Evolutionary conservation across 2,797 vertebrate genomes (phyloP).

Genomic region (Pangasius larnaudii): DNA sequence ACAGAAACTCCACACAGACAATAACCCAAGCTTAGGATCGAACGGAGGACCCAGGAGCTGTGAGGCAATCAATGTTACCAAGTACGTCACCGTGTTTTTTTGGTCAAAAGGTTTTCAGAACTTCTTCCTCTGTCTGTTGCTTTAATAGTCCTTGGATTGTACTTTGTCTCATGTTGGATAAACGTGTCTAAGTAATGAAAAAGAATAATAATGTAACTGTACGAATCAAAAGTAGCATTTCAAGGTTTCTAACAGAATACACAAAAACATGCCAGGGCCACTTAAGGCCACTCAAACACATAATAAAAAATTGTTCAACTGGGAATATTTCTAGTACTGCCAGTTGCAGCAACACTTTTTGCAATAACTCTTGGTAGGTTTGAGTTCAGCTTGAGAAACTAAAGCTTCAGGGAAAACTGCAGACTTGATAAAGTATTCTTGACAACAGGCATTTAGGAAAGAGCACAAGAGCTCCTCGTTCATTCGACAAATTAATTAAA

Average conservation of each 20-base stretch:
- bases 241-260: background rate
- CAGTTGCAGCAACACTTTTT: constrained; percentile 19
- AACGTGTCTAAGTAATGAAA: background rate
- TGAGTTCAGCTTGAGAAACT: constrained; percentile 44
- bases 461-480: background rate
- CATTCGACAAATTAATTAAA: background rate
- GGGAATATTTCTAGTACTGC: background rate
- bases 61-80: background rate
- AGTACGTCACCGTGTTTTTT: background rate
- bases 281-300: background rate
- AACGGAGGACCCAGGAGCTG: background rate
- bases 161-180: background rate
- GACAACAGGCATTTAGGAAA: background rate
- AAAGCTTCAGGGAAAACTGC: constrained; percentile 4
- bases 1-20: background rate
- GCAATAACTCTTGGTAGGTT: constrained; percentile 15
- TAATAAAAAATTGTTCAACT: background rate
- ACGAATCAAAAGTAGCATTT: background rate
- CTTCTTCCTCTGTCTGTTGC: too few species aligned
- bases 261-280: background rate
- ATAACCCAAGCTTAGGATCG: background rate
- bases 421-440: background rate
- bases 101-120: background rate
- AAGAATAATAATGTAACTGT: background rate
- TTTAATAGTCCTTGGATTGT: background rate